These are phyloP conservation scores for Agrotis segetum DNA, from an alignment of 2,888 invertebrate species.

Conservation along the genomic window DNA sequence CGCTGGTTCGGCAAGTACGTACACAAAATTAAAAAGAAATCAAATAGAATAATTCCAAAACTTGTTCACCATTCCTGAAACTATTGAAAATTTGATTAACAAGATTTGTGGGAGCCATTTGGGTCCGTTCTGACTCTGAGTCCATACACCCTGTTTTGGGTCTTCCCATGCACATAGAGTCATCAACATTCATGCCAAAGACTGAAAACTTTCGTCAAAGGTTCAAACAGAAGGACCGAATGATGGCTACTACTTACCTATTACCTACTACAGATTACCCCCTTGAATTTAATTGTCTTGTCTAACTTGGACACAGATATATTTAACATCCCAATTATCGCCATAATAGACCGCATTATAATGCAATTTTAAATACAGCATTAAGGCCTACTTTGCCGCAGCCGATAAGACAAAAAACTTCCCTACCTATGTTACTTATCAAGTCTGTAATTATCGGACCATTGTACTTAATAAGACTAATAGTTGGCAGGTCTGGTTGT, in stretches of 20 bases:
- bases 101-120: no score
- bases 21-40: no score
- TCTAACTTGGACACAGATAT: not conserved
- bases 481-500: conserved; percentile 29
- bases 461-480: conserved; percentile 50
- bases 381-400: conserved; percentile 6
- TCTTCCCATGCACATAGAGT: no score
- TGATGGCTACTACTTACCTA: no score
- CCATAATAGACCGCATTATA: conserved; percentile 1
- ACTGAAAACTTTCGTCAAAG: no score
- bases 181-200: no score
- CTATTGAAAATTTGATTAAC: no score
- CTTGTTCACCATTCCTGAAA: no score
- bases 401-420: conserved; percentile 35
- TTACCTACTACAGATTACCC: not conserved
- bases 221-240: not conserved
- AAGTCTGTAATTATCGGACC: conserved; percentile 44
- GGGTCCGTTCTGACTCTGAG: no score
- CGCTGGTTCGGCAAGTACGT: no score
- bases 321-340: not conserved
- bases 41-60: no score
- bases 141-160: no score
- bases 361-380: conserved; percentile 28
- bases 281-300: not conserved
- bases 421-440: conserved; percentile 39